Base-by-base conservation (phyloP, 2,888 invertebrate species). In the Lomographa bimaculata region DNA sequence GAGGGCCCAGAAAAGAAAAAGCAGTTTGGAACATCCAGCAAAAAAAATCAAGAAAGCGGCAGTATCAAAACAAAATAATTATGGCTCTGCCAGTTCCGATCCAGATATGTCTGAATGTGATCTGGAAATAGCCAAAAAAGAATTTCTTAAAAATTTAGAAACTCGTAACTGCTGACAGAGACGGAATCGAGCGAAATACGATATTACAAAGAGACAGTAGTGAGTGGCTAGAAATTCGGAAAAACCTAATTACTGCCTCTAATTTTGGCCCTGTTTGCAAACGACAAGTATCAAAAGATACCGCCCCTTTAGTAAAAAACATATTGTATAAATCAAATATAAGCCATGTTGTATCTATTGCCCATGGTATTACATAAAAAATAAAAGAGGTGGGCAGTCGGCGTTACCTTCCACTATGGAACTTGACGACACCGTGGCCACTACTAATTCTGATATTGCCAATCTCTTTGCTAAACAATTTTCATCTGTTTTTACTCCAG, bases 201-300 rank as follows among this genome's bases (percentile, higher is more conserved):
- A 8, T 28, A 4, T 12, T 35, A 2, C 46, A 46, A 30, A 7
- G 34, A 1, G 46, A 43, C 4, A 26, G 24, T 6, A 29, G 25
- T 11, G 39, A 46, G 1, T 43, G 42, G 45, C 17, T 42, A 11
- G 24, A 41, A 19, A 7, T 41, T 5, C 9, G 17, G 11, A 40
- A 24, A 28, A 9, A 12, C 3, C 9, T 40, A 16, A 3, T 40
- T 7, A 40, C 40, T 4, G 39, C 39, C 2, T 32, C 38, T 1
- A 26, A 39, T 17, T 39, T 39, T 17, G 39, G 39, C 7, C 2
- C 5, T 5, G 9, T 18, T 1, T 20, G 25, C 2, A 40, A 40
- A 33, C 21, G 33, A 12, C 19, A 21, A 7, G 7, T 14, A 14
- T 14, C 14, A 14, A 14, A 19, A 7, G 7, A 18, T 14, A 14